Base-by-base conservation (phyloP, 2,888 invertebrate species). In the Coleophora deauratella region DNA sequence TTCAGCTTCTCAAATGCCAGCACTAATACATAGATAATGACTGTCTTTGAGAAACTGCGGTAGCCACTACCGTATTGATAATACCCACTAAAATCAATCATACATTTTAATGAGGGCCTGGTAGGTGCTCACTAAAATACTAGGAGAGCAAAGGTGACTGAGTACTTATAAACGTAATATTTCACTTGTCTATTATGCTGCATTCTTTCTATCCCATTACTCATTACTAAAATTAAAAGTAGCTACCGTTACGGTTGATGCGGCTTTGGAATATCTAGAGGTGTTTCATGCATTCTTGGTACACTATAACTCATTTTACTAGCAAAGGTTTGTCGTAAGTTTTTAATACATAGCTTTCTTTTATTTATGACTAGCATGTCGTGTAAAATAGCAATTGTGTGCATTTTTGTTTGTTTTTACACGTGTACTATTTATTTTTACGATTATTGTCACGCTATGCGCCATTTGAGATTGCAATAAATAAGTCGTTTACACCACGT, bases 161-260 rank as follows among this genome's bases (percentile, higher is more conserved):
- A 51, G 48, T 35, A 54, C 59, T 21, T 21, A 21, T 21, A 3
- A 4, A 21, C 21, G 6, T 21, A 21, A 55, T 56, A 56, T 52
- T 49, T 47, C 46, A 51, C 57, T 59, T 63, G 64, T 67, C 59
- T 63, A 62, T 70, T 71, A 72, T 72, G 67, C 70, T 64, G 67
- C 67, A 62, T 73, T 72, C 70, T 68, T 70, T 66, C 55, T 55
- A 53, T 49, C 64, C 72, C 76, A 80, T 81, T 77, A 78, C 66
- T 81, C 75, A 80, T 71, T 79, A 81, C 78, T 80, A 73, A 66
- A 74, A 71, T 59, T 80, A 73, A 66, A 74, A 71, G 59, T 61
- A 57, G 77, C 79, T 80, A 76, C 82, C 71, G 80, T 70, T 72
- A 71, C 57, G 50, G 44, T 40, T 45, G 45, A 39, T 33, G 34